Evolutionary conservation across 2,888 invertebrate genomes (phyloP), one percentile per base, ranked within the genome.

Genomic region (Cremastobaeus sp.): DNA sequence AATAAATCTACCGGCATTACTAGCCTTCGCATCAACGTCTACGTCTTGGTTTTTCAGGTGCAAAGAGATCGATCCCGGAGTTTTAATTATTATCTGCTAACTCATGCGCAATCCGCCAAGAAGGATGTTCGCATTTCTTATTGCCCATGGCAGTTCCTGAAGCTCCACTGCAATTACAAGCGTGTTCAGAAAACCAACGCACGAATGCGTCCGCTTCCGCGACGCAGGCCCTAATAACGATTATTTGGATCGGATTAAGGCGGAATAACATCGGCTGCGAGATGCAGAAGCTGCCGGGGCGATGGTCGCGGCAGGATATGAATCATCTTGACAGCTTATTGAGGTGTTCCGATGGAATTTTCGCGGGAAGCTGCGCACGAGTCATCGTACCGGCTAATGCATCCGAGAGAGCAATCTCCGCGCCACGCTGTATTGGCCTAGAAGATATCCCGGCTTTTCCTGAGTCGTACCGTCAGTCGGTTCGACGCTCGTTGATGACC

Each of bases 401-500:
- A 37, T 21, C 30, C 37, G 15, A 15, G 28, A 48, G 55, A 55
- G 37, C 30, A 64, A 70, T 64, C 54, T 55, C 35, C 5, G 32
- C 21, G 45, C 35, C 28, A 55, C 57, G 55, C 28, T 66, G 48
- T 41, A 57, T 25, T 48, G 62, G 68, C 32, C 57, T n/a, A n/a
- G n/a, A 43, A 34, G 62, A 65, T 70, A 74, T 60, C 74, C 70
- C 41, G 62, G 62, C 50, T 66, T 71, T 75, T 71, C 74, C 66
- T 45, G 41, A 55, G 57, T 37, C 37, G 52, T 50, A 37, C 62
- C 64, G 74, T 68, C 71, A 73, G 50, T 17, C 70, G 71, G 76
- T 77, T 76, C 76, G 76, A 77, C 59, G 77, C 72, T 76, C 77
- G 66, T 74, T 76, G 65, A 64, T 74, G 78, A 78, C 76, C 77